Evolutionary conservation across 1,140 invertebrate species (phyloP), one percentile per base, ranked within the genome.

Genomic region (Nephila pilipes): DNA sequence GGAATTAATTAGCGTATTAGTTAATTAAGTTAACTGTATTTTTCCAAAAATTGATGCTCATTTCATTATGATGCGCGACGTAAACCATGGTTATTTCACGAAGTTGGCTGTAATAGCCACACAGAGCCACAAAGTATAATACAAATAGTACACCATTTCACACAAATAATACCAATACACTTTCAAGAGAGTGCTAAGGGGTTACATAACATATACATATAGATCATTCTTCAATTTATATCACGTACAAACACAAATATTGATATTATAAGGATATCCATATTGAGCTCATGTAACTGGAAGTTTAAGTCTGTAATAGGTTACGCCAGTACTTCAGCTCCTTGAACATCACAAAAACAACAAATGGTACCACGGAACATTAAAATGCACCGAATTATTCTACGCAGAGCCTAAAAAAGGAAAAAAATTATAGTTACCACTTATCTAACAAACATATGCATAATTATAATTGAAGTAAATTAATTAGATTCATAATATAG

Each of bases 261-360:
- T 91, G 89, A 91, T 91, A 91, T 91, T 38, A 57, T 79, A n/a
- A 80, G 57, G 89, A 20, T 54, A 91, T 83, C 55, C 75, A 81
- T 32, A n/a, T 60, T 91, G 89, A 81, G 79, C 89, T 60, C 79
- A 16, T 91, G 29, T 60, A 29, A 25, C 65, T 58, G 57, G 79
- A 90, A 88, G 55, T 38, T 63, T 38, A 65, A 75, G 29, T 75
- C 6, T 55, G 63, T 80, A 80, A 69, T 38, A 90, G n/a, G 16
- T 58, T 81, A 36, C 46, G 1, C 32, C 25, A 90, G 75, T 29
- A 81, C 55, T n/a, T 65, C 20, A 83, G 57, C 75, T 81, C 18
- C 29, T 46, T 83, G 18, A 29, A 55, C 22, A 83, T 25, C 79
- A 38, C 83, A 29, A 91, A 83, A 38, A 63, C 80, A 63, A 60